Percentiles rank a stretch among this genome's conserved stretches.
Evolutionary conservation across 2,888 invertebrate genomes (phyloP).

Genomic region (Poecilus cupreus): DNA sequence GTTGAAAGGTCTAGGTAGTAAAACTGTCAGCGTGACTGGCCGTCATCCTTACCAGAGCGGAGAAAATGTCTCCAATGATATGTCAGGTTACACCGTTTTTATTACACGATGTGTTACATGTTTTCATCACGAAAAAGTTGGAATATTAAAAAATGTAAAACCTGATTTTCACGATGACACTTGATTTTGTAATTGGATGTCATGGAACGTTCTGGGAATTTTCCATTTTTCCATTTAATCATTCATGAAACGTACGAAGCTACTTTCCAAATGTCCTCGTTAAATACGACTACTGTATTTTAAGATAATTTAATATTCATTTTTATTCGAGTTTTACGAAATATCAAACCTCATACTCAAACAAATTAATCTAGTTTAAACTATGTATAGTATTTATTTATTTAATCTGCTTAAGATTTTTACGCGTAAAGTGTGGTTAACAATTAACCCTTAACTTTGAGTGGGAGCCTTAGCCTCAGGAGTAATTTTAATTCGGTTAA

Average conservation of each 20-base stretch:
- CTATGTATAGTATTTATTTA: too few relatives aligned
- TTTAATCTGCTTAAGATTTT: too few relatives aligned
- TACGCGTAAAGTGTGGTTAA: too few relatives aligned
- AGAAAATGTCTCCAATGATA: conserved; percentile 20
- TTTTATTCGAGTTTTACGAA: too few relatives aligned
- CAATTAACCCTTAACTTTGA: too few relatives aligned
- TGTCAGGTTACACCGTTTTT: background rate
- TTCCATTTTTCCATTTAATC: conserved; percentile 16
- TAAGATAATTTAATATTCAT: background rate
- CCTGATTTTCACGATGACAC: conserved; percentile 37
- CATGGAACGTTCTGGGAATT: conserved; percentile 11
- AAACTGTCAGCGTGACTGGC: conserved; percentile 28
- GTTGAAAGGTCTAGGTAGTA: conserved; percentile 46
- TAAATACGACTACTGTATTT: background rate
- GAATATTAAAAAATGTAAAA: conserved; percentile 42
- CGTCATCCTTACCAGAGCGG: background rate
- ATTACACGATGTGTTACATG: conserved; percentile 32
- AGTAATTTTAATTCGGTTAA: too few relatives aligned
- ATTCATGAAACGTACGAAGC: conserved; percentile 18
- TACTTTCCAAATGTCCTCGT: conserved; percentile 2
- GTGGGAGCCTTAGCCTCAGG: too few relatives aligned
- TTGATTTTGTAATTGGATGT: conserved; percentile 39
- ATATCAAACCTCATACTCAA: too few relatives aligned
- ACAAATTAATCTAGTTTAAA: too few relatives aligned
- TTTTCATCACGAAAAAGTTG: conserved; percentile 24